Percentiles rank a stretch among this genome's conserved stretches.
Evolutionary conservation across 2,888 invertebrate genomes (phyloP).

Genomic region (Darwinula stevensoni): DNA sequence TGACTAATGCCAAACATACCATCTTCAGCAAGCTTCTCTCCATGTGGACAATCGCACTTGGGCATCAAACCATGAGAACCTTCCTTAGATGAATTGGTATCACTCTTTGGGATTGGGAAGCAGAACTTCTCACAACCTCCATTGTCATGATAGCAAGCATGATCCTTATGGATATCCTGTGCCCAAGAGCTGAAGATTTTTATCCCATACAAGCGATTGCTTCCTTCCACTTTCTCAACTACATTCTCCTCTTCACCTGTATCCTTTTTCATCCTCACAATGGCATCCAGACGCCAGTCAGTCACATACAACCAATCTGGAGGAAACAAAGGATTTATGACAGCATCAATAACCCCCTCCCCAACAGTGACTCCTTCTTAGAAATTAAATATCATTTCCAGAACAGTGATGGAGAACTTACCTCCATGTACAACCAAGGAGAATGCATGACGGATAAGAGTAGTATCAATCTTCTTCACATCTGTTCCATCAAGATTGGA

Average conservation of each 20-base stretch:
- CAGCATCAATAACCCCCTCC: not conserved
- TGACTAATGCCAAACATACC: too few species aligned
- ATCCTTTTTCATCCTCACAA: slow-evolving; percentile 58
- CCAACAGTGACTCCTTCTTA: not conserved
- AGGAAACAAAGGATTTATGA: slow-evolving; percentile 8
- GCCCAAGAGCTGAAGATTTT: slow-evolving; percentile 27
- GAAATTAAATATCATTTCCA: not conserved
- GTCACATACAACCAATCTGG: slow-evolving; percentile 77
- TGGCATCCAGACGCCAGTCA: slow-evolving; percentile 85
- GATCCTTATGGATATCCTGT: slow-evolving; percentile 33
- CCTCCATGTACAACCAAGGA: slow-evolving; percentile 47
- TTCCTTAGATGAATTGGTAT: slow-evolving; percentile 6
- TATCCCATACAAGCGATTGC: slow-evolving; percentile 65
- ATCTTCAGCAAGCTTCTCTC: slow-evolving; percentile 34
- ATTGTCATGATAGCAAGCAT: slow-evolving; percentile 55
- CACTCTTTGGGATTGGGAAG: slow-evolving; percentile 49
- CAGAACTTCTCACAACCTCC: slow-evolving; percentile 86
- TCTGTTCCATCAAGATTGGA: slow-evolving; percentile 68
- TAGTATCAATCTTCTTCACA: slow-evolving; percentile 58
- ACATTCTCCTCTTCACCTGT: slow-evolving; percentile 63
- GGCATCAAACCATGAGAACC: slow-evolving; percentile 23
- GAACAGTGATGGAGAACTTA: slow-evolving; percentile 6
- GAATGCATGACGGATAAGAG: slow-evolving; percentile 61
- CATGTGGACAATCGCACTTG: slow-evolving; percentile 73
- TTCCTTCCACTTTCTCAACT: slow-evolving; percentile 59